Percentiles rank a stretch among this genome's conserved stretches.
Evolutionary conservation across 2,797 vertebrate genomes (phyloP).

Genomic region (Schizopygopsis malacanthus): DNA sequence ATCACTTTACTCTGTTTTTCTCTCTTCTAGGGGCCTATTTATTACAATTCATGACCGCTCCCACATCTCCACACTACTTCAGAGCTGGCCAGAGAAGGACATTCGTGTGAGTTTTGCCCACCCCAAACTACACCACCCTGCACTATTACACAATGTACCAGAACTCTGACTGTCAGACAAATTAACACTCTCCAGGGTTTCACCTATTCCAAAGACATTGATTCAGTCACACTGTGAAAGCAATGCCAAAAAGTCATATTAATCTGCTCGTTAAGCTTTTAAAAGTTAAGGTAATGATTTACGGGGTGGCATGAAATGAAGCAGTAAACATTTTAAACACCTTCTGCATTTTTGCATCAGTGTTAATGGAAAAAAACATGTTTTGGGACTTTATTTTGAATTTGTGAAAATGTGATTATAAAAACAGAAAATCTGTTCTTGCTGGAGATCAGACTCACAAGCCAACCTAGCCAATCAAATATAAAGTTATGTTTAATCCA

Average conservation of each 20-base stretch:
- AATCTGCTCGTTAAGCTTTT: slow-evolving; percentile 30
- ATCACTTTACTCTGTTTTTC: neutral
- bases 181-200: slow-evolving; percentile 14
- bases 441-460: neutral
- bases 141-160: slow-evolving; percentile 36
- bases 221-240: slow-evolving; percentile 43
- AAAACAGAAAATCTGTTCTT: neutral
- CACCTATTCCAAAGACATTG: slow-evolving; percentile 12
- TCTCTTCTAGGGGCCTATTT: slow-evolving; percentile 88
- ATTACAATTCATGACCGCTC: slow-evolving; percentile 92
- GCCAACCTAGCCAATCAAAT: neutral
- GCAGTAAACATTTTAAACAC: slow-evolving; percentile 53
- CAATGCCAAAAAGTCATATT: slow-evolving; percentile 43
- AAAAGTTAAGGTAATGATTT: slow-evolving; percentile 56
- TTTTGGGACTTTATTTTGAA: slow-evolving; percentile 37
- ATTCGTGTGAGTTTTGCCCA: slow-evolving; percentile 82
- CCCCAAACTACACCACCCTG: neutral
- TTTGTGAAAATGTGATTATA: slow-evolving; percentile 27
- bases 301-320: slow-evolving; percentile 7
- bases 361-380: slow-evolving; percentile 53
- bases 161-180: slow-evolving; percentile 9
- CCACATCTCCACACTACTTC: slow-evolving; percentile 89
- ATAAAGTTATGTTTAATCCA: neutral
- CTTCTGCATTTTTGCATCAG: slow-evolving; percentile 58
- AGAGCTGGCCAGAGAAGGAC: slow-evolving; percentile 90